Evolutionary conservation across 2,113 vertebrate genomes (phyloP), one percentile per base, ranked within the genome.

Genomic region (Siphamia tubifer): DNA sequence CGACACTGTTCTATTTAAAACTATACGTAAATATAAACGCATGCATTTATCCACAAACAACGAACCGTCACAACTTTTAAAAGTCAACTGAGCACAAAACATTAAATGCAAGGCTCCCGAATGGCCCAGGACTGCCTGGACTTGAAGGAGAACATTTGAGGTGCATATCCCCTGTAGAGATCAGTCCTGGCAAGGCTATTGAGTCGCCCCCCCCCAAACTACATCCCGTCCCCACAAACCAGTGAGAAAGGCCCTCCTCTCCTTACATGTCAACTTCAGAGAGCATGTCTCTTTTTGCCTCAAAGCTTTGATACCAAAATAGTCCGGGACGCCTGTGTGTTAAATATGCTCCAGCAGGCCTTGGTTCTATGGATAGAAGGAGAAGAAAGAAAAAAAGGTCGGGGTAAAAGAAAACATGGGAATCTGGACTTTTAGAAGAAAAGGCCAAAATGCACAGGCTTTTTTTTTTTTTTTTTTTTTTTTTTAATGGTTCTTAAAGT

Each of bases 301-400:
- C 82, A 77, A 82, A 74, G 90, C 92, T 93, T 93, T 93, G 91
- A 93, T 91, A 87, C 87, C 78, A 86, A 92, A 92, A 92, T 92
- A 91, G 90, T 90, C 83, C 84, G 91, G 91, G 86, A 90, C 89
- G 90, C 87, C 86, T 89, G 82, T 89, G 86, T 89, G 86, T 91
- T 88, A 89, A 89, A 88, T 89, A 88, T 86, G 82, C 86, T 89
- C 87, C 86, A 74, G 77, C 63, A 88, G 86, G 80, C 85, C 77
- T 68, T 70, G 60, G 81, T 85, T 86, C 80, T 35, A 27, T 57
- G 76, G 68, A 83, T 83, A 52, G 73, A 76, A 70, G 48, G 74
- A 58, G 57, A 68, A 48, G 42, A 60, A 44, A 56, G 20, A 64
- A 55, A 72, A 72, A 28, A 47, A 70, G 32, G 39, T 35, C 80